Evolutionary conservation across 2,113 vertebrate species (phyloP), one percentile per base, ranked within the genome.

Genomic region (Zosterops pallidus): DNA sequence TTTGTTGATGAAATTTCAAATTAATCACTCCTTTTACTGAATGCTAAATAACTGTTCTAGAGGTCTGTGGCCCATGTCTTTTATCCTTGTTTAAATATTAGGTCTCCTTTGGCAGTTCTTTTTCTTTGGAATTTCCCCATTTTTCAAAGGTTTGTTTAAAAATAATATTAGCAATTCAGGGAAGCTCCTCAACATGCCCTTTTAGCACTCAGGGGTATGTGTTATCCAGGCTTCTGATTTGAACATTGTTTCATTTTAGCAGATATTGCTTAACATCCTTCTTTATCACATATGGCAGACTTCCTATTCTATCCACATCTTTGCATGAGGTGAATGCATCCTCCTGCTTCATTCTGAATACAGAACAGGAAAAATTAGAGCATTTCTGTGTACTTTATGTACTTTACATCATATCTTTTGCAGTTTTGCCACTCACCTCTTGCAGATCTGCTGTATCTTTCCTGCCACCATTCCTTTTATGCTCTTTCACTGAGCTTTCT

Each of bases 1-100:
- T 91, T 92, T 93, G 96, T 93, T 95, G 94, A 93, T 95, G 89
- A 92, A 84, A 95, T 96, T 95, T 85, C 72, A 92, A 95, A 90
- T 96, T 94, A 95, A 83, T 89, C 44, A n/a, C 39, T 89, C 8
- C 64, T 89, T 93, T 94, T 81, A 60, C 64, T 60, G 94, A 96
- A 96, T 92, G 86, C 77, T 84, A 67, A 97, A 68, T 93, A 86
- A 89, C 52, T 79, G 1, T 90, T 76, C 65, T 44, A 56, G 76
- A 89, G 80, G 76, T 93, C 76, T 74, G 31, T 89, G 85, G 50
- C 55, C 80, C 8, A 12, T 86, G 17, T 83, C 71, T 90, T 86
- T 95, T 83, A 83, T 92, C 71, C 60, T 77, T 90, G 50, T 92
- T 92, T 81, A 95, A 97, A 89, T 90, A 94, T 74, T 92, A 31